phyloP scores from a whole-genome alignment of 2,888 invertebrate species.

The Tetrapedia diversipes region DNA sequence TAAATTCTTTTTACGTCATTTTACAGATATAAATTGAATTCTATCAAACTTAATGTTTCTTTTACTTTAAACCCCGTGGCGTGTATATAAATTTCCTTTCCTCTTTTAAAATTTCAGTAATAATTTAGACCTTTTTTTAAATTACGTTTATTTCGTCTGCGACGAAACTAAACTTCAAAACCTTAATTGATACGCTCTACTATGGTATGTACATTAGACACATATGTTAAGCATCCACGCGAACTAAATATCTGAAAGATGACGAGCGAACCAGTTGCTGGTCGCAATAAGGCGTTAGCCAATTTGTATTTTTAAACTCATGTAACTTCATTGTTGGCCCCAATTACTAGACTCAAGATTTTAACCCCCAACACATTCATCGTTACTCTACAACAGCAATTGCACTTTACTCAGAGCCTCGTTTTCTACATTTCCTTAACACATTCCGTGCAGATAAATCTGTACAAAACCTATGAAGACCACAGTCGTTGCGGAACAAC shows the following conservation, averaged over 20 bases:
- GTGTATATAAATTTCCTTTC: no score
- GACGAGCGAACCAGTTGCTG: constrained; percentile 35
- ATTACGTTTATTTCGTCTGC: neutral
- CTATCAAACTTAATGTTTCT: no score
- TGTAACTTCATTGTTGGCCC: constrained; percentile 33
- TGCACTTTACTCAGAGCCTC: neutral
- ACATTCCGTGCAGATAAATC: no score
- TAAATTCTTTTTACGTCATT: no score
- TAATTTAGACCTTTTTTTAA: no score
- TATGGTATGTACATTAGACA: neutral
- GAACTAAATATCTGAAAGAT: constrained; percentile 39
- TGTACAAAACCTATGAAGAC: no score
- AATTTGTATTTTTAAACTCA: constrained; percentile 53
- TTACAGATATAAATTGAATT: no score
- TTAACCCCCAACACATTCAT: constrained; percentile 13
- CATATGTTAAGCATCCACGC: neutral
- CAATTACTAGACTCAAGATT: constrained; percentile 37
- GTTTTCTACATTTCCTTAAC: constrained; percentile 1
- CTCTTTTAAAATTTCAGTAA: neutral
- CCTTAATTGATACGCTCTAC: neutral
- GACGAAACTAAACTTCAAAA: neutral
- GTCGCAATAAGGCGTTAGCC: constrained; percentile 28
- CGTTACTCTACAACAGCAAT: neutral
- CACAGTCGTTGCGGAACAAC: no score
- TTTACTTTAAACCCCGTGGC: no score